These are phyloP conservation scores for Oscarella lobularis DNA, from an alignment of 37 sponge, comb jelly and placozoan genomes.

Conservation along the genomic window DNA sequence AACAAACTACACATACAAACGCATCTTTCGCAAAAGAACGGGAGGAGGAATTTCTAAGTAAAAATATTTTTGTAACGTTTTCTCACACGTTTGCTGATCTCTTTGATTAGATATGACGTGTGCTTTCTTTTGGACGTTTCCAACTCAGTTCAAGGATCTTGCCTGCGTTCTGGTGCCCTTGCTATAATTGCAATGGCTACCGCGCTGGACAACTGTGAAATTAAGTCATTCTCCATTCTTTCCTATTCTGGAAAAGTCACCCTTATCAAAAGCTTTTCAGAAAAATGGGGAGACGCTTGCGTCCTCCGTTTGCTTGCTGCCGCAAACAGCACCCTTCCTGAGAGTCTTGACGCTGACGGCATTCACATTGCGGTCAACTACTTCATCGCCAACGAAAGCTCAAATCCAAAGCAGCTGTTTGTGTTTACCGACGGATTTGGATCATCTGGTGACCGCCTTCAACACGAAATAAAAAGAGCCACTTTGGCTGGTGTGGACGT, in stretches of 20 bases:
- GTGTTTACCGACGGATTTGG: constrained; percentile 2
- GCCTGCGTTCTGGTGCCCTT: background rate
- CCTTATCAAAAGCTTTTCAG: background rate
- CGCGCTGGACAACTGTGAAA: background rate
- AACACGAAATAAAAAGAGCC: background rate
- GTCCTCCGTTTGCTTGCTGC: background rate
- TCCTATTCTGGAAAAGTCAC: background rate
- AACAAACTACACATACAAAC: background rate
- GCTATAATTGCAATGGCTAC: background rate
- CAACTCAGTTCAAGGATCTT: background rate
- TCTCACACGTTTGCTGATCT: background rate
- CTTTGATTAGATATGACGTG: background rate
- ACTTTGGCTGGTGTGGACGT: background rate
- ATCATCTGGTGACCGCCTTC: background rate
- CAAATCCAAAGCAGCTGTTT: background rate
- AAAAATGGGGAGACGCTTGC: background rate
- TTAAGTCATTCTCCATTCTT: background rate
- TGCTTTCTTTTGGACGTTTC: background rate
- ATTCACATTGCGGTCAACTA: background rate
- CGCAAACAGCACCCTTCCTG: background rate
- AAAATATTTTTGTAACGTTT: background rate
- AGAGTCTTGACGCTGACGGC: background rate
- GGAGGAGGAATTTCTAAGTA: background rate
- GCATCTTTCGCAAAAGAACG: background rate
- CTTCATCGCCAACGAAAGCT: background rate